These are phyloP conservation scores for Pollenia angustigena DNA, from an alignment of 2,888 invertebrate species.

Conservation along the genomic window DNA sequence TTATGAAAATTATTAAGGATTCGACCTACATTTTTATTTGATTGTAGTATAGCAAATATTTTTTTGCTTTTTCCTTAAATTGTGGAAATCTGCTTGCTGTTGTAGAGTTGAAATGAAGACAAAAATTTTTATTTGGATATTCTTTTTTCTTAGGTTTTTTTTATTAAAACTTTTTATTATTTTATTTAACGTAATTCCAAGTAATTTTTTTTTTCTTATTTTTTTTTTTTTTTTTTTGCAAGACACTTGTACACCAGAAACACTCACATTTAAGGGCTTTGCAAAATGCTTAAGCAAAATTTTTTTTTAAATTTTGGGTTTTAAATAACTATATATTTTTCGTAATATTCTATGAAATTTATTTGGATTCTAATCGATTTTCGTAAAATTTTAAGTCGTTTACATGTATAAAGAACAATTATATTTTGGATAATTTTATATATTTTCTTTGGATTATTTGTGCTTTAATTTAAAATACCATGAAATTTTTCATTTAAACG, in stretches of 20 bases:
- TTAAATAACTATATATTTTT: slow-evolving; percentile 12
- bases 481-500: slow-evolving; percentile 61
- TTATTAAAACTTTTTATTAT: slow-evolving; percentile 26
- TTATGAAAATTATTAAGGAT: slow-evolving; percentile 46
- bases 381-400: slow-evolving; percentile 57
- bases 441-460: slow-evolving; percentile 11
- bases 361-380: slow-evolving; percentile 19
- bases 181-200: slow-evolving; percentile 47
- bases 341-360: slow-evolving; percentile 32
- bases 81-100: not conserved
- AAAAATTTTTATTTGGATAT: not conserved
- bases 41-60: slow-evolving; percentile 10
- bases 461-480: slow-evolving; percentile 24
- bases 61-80: not conserved
- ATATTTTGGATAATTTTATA: not conserved
- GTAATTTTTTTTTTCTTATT: not conserved
- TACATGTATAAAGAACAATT: not conserved
- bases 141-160: slow-evolving; percentile 11
- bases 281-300: slow-evolving; percentile 10
- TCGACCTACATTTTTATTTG: slow-evolving; percentile 70
- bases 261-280: slow-evolving; percentile 46
- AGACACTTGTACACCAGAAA: slow-evolving; percentile 28
- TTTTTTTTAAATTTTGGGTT: slow-evolving; percentile 15
- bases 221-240: slow-evolving; percentile 19
- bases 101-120: slow-evolving; percentile 7